A percentile compares a stretch with the other conserved stretches of the same genome.
phyloP scores from a whole-genome alignment of 1,140 invertebrate species.

The Drosophila pectinifera region DNA sequence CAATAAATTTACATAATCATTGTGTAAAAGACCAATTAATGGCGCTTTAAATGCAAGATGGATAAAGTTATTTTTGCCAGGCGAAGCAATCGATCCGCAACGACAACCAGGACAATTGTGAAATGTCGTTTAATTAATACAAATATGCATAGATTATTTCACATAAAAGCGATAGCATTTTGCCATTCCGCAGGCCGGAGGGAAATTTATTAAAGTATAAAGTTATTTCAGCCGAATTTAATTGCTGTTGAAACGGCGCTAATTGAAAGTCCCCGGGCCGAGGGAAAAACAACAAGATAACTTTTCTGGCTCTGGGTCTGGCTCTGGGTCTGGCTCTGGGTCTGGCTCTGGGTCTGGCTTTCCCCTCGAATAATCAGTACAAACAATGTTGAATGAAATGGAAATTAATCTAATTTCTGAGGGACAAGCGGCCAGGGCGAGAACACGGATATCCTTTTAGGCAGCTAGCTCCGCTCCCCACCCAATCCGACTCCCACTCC shows the following conservation, averaged over 20 bases:
- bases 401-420: constrained; percentile 64
- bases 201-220: constrained; percentile 30
- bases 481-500: neutral
- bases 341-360: neutral
- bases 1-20: constrained; percentile 52
- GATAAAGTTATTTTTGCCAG: constrained; percentile 14
- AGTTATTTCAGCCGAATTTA: constrained; percentile 34
- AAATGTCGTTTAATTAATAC: constrained; percentile 48
- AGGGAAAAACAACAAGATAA: constrained; percentile 23
- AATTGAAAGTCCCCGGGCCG: constrained; percentile 33
- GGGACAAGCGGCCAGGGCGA: constrained; percentile 22
- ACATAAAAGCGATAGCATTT: constrained; percentile 2
- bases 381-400: constrained; percentile 60
- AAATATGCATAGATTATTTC: constrained; percentile 33
- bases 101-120: constrained; percentile 14
- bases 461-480: neutral
- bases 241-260: constrained; percentile 36
- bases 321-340: neutral
- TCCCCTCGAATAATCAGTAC: constrained; percentile 36
- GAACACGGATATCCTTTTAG: constrained; percentile 47
- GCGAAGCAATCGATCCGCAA: constrained; percentile 19
- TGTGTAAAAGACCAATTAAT: constrained; percentile 44
- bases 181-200: too few species aligned
- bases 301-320: constrained; percentile 10
- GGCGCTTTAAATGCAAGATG: constrained; percentile 40